Conservation (phyloP, 2,888 invertebrate species). For the Drosophila borborema region DNA sequence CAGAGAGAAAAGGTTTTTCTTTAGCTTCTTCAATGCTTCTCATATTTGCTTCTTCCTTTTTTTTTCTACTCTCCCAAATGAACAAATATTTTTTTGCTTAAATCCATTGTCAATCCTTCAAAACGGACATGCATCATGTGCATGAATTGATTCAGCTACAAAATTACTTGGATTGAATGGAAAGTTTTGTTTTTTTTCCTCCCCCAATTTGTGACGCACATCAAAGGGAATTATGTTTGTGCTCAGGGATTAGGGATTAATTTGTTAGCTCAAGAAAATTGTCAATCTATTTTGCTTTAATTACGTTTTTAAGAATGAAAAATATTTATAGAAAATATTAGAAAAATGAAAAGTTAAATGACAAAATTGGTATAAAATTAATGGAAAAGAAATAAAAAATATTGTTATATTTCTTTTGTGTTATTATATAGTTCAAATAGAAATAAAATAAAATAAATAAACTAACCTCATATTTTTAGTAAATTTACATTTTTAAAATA, state of each 20-base stretch:
- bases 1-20: slow-evolving; percentile 35
- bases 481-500: not conserved
- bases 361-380: too few relatives aligned
- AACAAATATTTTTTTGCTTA: slow-evolving; percentile 20
- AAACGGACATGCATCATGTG: slow-evolving; percentile 39
- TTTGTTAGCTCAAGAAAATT: not conserved
- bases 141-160: slow-evolving; percentile 24
- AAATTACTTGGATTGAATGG: slow-evolving; percentile 25
- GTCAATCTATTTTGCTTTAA: not conserved
- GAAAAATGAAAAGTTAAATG: too few relatives aligned
- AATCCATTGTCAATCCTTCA: slow-evolving; percentile 45
- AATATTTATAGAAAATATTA: too few relatives aligned
- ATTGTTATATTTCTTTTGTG: too few relatives aligned
- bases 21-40: not conserved
- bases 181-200: not conserved
- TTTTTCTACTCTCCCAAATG: slow-evolving; percentile 3
- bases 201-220: not conserved
- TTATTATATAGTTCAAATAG: too few relatives aligned
- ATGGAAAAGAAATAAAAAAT: too few relatives aligned
- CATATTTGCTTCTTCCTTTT: not conserved
- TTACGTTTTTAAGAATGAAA: not conserved
- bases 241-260: not conserved
- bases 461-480: not conserved
- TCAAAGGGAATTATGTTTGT: not conserved
- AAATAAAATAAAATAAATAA: not conserved